Evolutionary conservation across 2,888 invertebrate genomes (phyloP).

Genomic region (Malacosoma neustria): DNA sequence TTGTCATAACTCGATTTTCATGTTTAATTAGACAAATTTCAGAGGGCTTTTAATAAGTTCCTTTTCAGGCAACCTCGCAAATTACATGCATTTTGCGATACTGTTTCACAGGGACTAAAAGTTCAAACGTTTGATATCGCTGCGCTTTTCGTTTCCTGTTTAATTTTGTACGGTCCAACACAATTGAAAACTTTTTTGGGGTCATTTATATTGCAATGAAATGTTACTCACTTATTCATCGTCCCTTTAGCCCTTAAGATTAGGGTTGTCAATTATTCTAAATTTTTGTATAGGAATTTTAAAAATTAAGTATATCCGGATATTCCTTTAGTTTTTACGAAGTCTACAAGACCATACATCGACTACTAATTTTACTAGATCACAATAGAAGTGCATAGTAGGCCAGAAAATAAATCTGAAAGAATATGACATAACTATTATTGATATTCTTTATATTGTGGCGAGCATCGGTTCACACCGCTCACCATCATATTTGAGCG

Average conservation of each 20-base stretch:
- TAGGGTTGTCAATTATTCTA: too few relatives aligned
- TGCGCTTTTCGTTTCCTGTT: conserved; percentile 16
- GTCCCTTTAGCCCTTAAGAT: background rate
- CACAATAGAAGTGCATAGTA: too few relatives aligned
- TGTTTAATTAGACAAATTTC: conserved; percentile 35
- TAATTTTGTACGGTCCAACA: conserved; percentile 18
- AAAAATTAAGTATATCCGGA: too few relatives aligned
- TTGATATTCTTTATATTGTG: too few relatives aligned
- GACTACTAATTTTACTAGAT: too few relatives aligned
- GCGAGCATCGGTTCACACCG: too few relatives aligned
- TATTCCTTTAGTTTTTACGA: too few relatives aligned
- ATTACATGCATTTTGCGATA: conserved; percentile 54
- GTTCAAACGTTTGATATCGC: conserved; percentile 46
- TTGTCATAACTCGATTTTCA: conserved; percentile 19
- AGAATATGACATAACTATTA: too few relatives aligned
- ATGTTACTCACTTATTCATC: conserved; percentile 9
- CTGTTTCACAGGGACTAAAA: conserved; percentile 37
- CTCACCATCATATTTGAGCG: too few relatives aligned
- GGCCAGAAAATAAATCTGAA: too few relatives aligned
- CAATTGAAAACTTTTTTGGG: conserved; percentile 15
- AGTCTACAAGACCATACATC: too few relatives aligned
- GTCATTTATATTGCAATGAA: conserved; percentile 19
- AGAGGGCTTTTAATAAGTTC: conserved; percentile 44
- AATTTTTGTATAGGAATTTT: too few relatives aligned
- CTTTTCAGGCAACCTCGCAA: conserved; percentile 39